A percentile compares a stretch with the other conserved stretches of the same genome.
These are phyloP conservation scores for Osmoderma eremita DNA, from an alignment of 2,888 invertebrate genomes.

Conservation along the genomic window DNA sequence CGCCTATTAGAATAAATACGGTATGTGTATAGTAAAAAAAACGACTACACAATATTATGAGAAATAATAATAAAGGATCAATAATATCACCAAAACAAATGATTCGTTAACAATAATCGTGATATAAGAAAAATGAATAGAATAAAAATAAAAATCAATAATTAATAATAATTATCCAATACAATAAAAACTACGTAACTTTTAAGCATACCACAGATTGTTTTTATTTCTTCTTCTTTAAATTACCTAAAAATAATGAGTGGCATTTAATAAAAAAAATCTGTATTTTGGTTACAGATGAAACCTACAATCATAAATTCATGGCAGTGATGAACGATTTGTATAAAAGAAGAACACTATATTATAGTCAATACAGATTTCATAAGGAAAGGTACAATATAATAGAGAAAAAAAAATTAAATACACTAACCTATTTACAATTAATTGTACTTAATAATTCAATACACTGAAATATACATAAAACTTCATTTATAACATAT, in stretches of 20 bases:
- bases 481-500: constrained; percentile 40
- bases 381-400: constrained; percentile 41
- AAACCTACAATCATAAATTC: constrained; percentile 46
- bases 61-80: constrained; percentile 16
- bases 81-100: constrained; percentile 27
- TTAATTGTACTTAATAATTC: constrained; percentile 54
- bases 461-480: constrained; percentile 42
- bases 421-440: constrained; percentile 51
- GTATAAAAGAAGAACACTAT: constrained; percentile 43
- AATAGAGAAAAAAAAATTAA: constrained; percentile 41
- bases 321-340: constrained; percentile 48
- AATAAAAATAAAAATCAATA: constrained; percentile 8
- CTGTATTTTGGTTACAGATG: constrained; percentile 37
- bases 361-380: constrained; percentile 47
- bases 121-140: constrained; percentile 13
- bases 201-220: constrained; percentile 33
- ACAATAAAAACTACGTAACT: constrained; percentile 32
- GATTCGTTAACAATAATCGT: constrained; percentile 32
- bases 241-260: constrained; percentile 25
- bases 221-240: constrained; percentile 16
- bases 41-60: constrained; percentile 26
- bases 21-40: constrained; percentile 15
- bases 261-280: constrained; percentile 25
- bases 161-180: constrained; percentile 27
- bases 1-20: too few species aligned